phyloP scores from a whole-genome alignment of 1,140 invertebrate species.

The Lycorma delicatula region DNA sequence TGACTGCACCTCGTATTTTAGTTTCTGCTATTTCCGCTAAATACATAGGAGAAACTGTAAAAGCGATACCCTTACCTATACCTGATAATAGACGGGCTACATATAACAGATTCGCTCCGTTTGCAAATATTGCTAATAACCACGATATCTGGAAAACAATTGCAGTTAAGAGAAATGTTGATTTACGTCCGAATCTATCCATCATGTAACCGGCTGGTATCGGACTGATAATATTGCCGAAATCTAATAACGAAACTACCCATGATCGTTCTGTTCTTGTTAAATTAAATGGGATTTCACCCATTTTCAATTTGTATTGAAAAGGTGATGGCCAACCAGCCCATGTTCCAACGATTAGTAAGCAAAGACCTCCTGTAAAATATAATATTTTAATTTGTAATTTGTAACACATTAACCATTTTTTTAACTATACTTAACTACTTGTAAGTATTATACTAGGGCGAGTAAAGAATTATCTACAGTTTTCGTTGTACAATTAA shows the following conservation, averaged over 20 bases:
- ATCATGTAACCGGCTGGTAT: slow-evolving; percentile 44
- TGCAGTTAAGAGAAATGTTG: slow-evolving; percentile 57
- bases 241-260: slow-evolving; percentile 27
- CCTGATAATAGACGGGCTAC: slow-evolving; percentile 49
- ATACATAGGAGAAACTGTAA: slow-evolving; percentile 44
- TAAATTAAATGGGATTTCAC: slow-evolving; percentile 13
- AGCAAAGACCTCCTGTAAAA: neutral
- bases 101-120: slow-evolving; percentile 50
- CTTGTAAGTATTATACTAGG: no score
- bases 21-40: slow-evolving; percentile 59
- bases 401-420: no score
- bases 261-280: slow-evolving; percentile 15
- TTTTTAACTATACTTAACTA: no score
- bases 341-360: slow-evolving; percentile 12
- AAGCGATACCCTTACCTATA: slow-evolving; percentile 42
- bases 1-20: slow-evolving; percentile 33
- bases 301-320: slow-evolving; percentile 15
- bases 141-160: slow-evolving; percentile 34
- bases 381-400: no score
- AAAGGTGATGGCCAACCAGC: slow-evolving; percentile 19
- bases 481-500: no score
- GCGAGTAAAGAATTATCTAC: no score
- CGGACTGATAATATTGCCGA: slow-evolving; percentile 25
- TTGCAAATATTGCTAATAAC: slow-evolving; percentile 43
- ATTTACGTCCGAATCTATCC: slow-evolving; percentile 61